Base-by-base conservation (phyloP, 2,888 invertebrate species). In the Pteria penguin region DNA sequence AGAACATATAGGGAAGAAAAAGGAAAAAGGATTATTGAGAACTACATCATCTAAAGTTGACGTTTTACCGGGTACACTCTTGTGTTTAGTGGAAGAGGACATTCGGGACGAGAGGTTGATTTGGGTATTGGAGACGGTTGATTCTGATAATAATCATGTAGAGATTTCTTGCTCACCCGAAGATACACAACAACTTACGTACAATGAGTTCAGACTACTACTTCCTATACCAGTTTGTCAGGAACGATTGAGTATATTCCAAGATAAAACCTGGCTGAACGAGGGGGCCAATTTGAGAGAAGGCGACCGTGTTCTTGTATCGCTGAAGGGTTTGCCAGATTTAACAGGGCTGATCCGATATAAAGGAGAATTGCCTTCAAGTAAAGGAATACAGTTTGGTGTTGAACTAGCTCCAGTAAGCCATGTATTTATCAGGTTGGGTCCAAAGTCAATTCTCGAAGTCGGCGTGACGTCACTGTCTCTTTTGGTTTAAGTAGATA, bases 311-410 rank as follows among this genome's bases (percentile, higher is more conserved):
- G 89, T 88, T 2, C 82, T 82, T 66, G 87, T 89, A 27, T 84
- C 84, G 66, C 79, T 87, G n/a, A 87, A 87, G 74, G 84, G 82
- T 14, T 80, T 80, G 2, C 81, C 86, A 11, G 85, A 87, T 52
- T 67, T 87, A 32, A 69, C 79, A 22, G 90, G 88, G 27, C 70
- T 84, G 18, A 62, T 90, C 29, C 67, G 83, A 67, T 90, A 83
- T 77, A 87, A 84, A 78, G 89, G 88, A 18, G 67, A 72, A 29
- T 65, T 90, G 2, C 80, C 83, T 32, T 86, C 84, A 18, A 61
- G 81, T 11, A 83, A 81, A 62, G 90, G 90, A 60, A 84, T 84
- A 33, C 82, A 84, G 76, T 89, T 90, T 83, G 90, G 90, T 31
- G 82, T 90, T 8, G 89, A 87, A 81, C 82, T 88, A 57, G 79